phyloP scores from a whole-genome alignment of 2,797 vertebrate genomes.

The Enteromius argenteus region DNA sequence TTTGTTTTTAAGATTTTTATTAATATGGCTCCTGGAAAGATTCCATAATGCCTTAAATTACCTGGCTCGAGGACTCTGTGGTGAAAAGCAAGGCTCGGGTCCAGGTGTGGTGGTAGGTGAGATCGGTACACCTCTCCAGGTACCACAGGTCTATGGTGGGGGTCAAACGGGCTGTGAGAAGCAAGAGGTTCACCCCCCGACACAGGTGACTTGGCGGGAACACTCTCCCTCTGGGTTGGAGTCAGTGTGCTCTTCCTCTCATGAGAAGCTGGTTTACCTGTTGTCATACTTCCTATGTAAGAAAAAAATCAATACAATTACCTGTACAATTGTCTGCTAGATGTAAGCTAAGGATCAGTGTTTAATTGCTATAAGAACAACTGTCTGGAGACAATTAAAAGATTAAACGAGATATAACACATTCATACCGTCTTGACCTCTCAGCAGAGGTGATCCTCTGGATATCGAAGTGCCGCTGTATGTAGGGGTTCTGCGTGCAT shows the following conservation, averaged over 20 bases:
- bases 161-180: constrained; percentile 93
- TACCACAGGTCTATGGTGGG: constrained; percentile 86
- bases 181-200: constrained; percentile 86
- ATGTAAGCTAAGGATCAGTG: background rate
- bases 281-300: constrained; percentile 80
- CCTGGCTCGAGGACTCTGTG: constrained; percentile 89
- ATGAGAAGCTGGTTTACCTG: constrained; percentile 87
- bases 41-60: constrained; percentile 64
- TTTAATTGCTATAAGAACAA: background rate
- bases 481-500: constrained; percentile 92
- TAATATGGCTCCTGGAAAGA: background rate
- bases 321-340: background rate
- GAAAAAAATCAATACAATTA: background rate
- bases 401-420: background rate
- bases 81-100: constrained; percentile 90
- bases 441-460: constrained; percentile 93
- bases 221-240: constrained; percentile 90
- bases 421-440: constrained; percentile 85
- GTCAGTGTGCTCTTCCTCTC: constrained; percentile 94
- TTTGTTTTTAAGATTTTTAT: background rate
- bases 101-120: constrained; percentile 90
- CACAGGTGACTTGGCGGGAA: constrained; percentile 93
- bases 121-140: constrained; percentile 88
- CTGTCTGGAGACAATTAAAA: background rate
- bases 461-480: constrained; percentile 87